Conservation (phyloP, 2,888 invertebrate genomes). For the Cosmia pyralina region DNA sequence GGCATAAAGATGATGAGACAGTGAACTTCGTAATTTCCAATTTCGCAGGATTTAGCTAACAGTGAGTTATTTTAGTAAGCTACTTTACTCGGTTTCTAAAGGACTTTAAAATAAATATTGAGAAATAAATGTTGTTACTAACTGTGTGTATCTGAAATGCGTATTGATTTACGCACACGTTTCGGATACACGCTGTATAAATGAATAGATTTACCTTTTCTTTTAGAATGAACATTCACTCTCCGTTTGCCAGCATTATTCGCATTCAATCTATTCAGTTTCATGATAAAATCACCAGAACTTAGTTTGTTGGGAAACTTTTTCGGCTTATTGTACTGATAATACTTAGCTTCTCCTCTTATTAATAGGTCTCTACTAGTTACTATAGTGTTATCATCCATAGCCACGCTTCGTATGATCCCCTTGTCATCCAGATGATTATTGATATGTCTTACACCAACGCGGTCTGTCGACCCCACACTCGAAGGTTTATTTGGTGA, state of each 20-base stretch:
- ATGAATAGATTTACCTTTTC: constrained; percentile 20
- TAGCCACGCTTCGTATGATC: constrained; percentile 39
- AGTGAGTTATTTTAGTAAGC: too few relatives aligned
- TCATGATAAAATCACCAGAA: constrained; percentile 5
- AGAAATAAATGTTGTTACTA: too few relatives aligned
- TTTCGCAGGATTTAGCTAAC: too few relatives aligned
- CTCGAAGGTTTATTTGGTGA: not conserved
- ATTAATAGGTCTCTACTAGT: constrained; percentile 53
- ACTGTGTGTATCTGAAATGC: too few relatives aligned
- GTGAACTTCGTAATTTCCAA: too few relatives aligned
- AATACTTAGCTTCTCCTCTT: constrained; percentile 60
- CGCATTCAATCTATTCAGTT: constrained; percentile 1
- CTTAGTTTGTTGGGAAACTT: not conserved
- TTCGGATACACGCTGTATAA: not conserved
- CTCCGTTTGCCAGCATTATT: not conserved
- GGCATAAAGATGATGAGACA: not conserved
- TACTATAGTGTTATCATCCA: constrained; percentile 57
- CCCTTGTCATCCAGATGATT: not conserved
- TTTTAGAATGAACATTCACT: not conserved
- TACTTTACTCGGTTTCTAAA: too few relatives aligned
- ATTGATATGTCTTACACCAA: not conserved
- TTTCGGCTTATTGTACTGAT: constrained; percentile 47
- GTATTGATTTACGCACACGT: too few relatives aligned
- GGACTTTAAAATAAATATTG: too few relatives aligned
- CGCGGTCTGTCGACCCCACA: not conserved